Base-by-base conservation (phyloP, 2,113 vertebrate species). In the Sorex araneus region DNA sequence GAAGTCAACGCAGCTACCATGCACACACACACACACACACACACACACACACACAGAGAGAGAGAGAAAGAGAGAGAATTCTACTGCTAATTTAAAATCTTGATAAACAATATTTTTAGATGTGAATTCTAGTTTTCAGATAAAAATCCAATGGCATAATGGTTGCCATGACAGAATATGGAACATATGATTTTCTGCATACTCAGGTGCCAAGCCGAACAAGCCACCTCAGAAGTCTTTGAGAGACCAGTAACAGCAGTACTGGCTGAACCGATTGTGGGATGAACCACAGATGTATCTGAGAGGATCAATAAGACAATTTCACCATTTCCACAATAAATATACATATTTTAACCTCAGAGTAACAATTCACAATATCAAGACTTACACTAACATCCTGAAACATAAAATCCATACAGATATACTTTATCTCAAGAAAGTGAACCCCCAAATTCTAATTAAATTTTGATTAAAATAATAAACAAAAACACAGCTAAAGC, bases 21-120 rank as follows among this genome's bases (percentile, higher is more conserved):
- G 21, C 8, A 45, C 82, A 84, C 83, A 40, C 4, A 91, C 47
- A 50, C 47, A 13, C 5, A 7, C 5, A 50, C 47, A 50, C 5
- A 50, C 5, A 50, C 5, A 50, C 28, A 89, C 15, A 27, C 8
- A 47, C 82, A n/a, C n/a, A n/a, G n/a, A n/a, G n/a, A n/a, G n/a
- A n/a, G n/a, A n/a, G n/a, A n/a, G n/a, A n/a, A n/a, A n/a, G n/a
- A n/a, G n/a, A n/a, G n/a, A 84, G 83, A 60, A 82, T 45, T 67
- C 64, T n/a, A 78, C 15, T 83, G n/a, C 74, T 50, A 25, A 54
- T 92, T 80, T 77, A 78, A 85, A 80, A 93, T 86, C 82, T 19
- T 80, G 27, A 77, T 30, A 93, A 85, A 71, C 2, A 66, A 50
- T 3, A 75, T 60, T 85, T 91, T 83, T 71, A 90, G 63, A 54